Evolutionary conservation across 2,113 vertebrate genomes (phyloP), one percentile per base, ranked within the genome.

Genomic region (Cyprinodon variegatus): DNA sequence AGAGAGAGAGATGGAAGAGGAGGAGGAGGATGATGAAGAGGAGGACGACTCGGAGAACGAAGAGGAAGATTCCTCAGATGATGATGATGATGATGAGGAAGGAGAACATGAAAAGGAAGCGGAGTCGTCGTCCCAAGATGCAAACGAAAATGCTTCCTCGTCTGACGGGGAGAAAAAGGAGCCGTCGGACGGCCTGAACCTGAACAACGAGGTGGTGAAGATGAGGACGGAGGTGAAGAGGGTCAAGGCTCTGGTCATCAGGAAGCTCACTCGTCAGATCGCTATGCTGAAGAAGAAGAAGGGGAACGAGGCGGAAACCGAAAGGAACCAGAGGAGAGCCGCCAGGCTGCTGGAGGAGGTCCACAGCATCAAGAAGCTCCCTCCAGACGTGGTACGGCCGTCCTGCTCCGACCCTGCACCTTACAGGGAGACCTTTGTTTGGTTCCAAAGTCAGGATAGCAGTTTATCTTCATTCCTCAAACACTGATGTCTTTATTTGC

Each of bases 191-290:
- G 91, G 90, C 59, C 83, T 94, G 62, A 94, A 94, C 78, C 90
- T 95, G 57, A 93, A 93, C 84, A 93, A 94, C 12, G 93, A 99
- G 95, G 96, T 99, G 87, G 96, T 99, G 86, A 97, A 94, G 91
- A 96, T 99, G 97, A 96, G 98, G 86, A 97, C 95, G 90, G 98
- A 98, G 85, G 96, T 99, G 84, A 98, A 96, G 91, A 96, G 96
- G 85, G 92, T 96, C 46, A 95, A 93, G 89, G 95, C 94, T 65
- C 82, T 98, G 79, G 91, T 96, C 81, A 96, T 97, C 87, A 95
- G 97, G 75, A 98, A 94, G 88, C 88, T 98, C 77, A 95, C 94
- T 2, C 95, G 98, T 45, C 96, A 96, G 79, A 96, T 97, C 0
- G 4, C 71, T 0, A 90, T 89, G n/a, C 85, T 99, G 50, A 98